Percentiles rank a stretch among this genome's conserved stretches.
These are phyloP conservation scores for Petrolisthes manimaculis DNA, from an alignment of 2,888 invertebrate genomes.

Conservation along the genomic window DNA sequence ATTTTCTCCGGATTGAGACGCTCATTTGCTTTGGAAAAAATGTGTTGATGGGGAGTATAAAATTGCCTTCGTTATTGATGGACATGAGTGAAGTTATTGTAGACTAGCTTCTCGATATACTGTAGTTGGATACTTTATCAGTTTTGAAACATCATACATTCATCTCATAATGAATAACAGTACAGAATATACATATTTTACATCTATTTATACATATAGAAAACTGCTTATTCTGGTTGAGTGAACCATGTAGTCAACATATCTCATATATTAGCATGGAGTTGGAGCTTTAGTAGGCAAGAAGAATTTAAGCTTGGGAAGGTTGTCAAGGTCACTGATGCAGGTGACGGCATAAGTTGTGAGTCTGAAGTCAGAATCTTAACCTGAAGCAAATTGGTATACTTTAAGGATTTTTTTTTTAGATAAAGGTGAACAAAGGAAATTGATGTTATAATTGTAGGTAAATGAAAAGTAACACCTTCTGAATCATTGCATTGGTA, in stretches of 20 bases:
- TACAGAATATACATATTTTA: conserved; percentile 4
- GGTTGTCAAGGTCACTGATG: too few species aligned
- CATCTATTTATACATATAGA: not conserved
- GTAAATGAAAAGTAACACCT: too few species aligned
- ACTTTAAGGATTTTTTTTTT: too few species aligned
- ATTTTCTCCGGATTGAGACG: not conserved
- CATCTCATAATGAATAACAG: not conserved
- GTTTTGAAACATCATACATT: not conserved
- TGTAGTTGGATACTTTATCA: not conserved
- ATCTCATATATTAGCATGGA: not conserved
- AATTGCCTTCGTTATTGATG: too few species aligned
- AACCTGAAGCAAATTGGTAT: too few species aligned
- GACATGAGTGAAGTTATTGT: too few species aligned
- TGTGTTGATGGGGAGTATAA: not conserved
- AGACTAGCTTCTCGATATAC: not conserved
- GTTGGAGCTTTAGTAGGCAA: conserved; percentile 2
- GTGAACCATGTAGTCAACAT: conserved; percentile 7
- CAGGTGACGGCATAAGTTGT: too few species aligned
- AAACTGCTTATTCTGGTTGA: not conserved
- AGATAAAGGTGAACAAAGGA: too few species aligned
- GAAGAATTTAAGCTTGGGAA: too few species aligned
- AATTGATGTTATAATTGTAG: too few species aligned
- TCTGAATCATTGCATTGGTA: not conserved
- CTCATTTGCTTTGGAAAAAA: not conserved
- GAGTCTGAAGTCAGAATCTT: too few species aligned